phyloP scores from a whole-genome alignment of 2,797 vertebrate genomes.

The Megaceryle alcyon region DNA sequence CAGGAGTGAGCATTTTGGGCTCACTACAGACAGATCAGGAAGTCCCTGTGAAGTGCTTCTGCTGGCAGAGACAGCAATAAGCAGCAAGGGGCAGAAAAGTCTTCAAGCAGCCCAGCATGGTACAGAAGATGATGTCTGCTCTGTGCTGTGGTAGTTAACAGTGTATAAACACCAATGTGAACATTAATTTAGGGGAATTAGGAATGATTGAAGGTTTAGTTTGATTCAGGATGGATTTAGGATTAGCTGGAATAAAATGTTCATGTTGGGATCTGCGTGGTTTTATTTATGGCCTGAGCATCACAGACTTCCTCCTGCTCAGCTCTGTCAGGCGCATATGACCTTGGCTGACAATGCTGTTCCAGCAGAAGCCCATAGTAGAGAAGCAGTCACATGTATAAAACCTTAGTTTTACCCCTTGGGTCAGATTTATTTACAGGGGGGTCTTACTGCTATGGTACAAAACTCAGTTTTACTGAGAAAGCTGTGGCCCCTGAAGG shows the following conservation, averaged over 20 bases:
- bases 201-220: background rate
- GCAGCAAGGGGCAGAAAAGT: background rate
- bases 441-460: background rate
- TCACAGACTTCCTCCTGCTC: background rate
- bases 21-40: background rate
- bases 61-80: background rate
- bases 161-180: background rate
- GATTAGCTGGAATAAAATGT: background rate
- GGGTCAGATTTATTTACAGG: background rate
- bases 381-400: background rate
- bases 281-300: background rate
- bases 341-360: background rate
- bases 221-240: background rate
- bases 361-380: background rate
- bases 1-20: background rate
- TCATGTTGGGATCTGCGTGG: background rate
- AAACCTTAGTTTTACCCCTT: background rate
- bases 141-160: background rate
- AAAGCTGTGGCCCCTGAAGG: background rate
- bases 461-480: background rate
- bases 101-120: background rate
- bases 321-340: accelerated
- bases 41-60: background rate
- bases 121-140: background rate
- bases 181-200: constrained; percentile 2